A percentile compares a stretch with the other conserved stretches of the same genome.
Evolutionary conservation across 2,113 vertebrate genomes (phyloP).

Genomic region (Porphyrio hochstetteri): DNA sequence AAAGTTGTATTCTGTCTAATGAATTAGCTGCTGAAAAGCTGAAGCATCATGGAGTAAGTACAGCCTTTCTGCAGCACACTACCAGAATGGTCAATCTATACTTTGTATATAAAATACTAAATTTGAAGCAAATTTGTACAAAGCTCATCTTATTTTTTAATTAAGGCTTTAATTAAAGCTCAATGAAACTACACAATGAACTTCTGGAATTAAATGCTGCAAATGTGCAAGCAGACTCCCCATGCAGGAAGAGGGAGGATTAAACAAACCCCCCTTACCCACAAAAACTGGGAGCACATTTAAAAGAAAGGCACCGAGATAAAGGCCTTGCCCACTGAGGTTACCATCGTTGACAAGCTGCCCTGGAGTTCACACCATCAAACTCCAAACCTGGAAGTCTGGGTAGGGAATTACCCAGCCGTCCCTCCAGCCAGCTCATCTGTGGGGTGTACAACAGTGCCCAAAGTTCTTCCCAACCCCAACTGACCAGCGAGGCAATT

Average conservation of each 20-base stretch:
- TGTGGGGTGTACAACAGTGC: background rate
- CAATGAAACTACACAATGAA: background rate
- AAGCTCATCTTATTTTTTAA: background rate
- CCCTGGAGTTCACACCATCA: background rate
- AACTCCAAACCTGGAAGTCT: background rate
- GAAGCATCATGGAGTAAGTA: background rate
- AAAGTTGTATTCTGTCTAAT: background rate
- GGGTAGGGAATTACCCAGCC: background rate
- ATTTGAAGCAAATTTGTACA: background rate
- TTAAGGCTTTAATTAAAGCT: background rate
- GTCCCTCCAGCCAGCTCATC: background rate
- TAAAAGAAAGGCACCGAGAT: background rate
- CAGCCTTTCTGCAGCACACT: background rate
- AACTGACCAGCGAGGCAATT: background rate
- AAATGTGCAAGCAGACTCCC: background rate
- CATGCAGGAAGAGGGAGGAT: background rate
- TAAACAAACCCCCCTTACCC: background rate
- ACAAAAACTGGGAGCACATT: background rate
- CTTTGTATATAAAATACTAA: background rate
- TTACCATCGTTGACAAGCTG: background rate
- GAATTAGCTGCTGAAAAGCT: background rate
- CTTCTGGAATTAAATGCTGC: background rate
- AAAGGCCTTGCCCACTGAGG: background rate
- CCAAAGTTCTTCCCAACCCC: background rate
- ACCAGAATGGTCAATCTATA: background rate